Base-by-base conservation (phyloP, 2,888 invertebrate genomes). In the Podotricha telesiphe region DNA sequence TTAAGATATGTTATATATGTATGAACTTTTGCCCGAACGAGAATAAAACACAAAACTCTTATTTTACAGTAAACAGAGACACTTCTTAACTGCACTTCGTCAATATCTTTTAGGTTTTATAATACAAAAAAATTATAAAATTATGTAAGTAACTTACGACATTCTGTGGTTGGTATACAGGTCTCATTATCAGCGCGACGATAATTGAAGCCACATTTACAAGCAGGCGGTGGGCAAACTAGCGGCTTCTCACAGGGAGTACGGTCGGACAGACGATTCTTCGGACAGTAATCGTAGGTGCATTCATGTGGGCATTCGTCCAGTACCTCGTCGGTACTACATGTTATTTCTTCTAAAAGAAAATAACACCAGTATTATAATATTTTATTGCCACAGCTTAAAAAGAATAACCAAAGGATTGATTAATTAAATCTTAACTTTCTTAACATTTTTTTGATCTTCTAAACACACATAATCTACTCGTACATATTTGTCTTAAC, bases 191-290 rank as follows among this genome's bases (percentile, higher is more conserved):
- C 67, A 42, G 77, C 78, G 19, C 82, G 79, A 13, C 79, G 76
- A n/a, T 75, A 68, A 72, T 86, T 85, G 70, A 86, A 84, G 0
- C 56, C 19, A 37, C 87, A 87, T 47, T 80, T 81, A 75, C 87
- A 87, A 2, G 55, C 74, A 0, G 83, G 75, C 4, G 75, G 68
- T 0, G 82, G 81, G 37, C 85, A 86, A 0, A 67, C 55, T 0
- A 71, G 45, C 0, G 81, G 79, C 10, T 40, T 63, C 0, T 62
- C 17, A 51, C 84, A 86, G 0, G 67, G 22, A 1, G 63, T 65
- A 3, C 53, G 55, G 7, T 74, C 70, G 0, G 78, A 74, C 0
- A 68, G 65, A 0, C 76, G 74, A 19, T 68, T 73, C 15, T 72
- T 80, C 0, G 86, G 84, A 64, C 87, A 86, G 37, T 74, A 73